Conservation (phyloP, 2,113 vertebrate species). For the Zeus faber region DNA sequence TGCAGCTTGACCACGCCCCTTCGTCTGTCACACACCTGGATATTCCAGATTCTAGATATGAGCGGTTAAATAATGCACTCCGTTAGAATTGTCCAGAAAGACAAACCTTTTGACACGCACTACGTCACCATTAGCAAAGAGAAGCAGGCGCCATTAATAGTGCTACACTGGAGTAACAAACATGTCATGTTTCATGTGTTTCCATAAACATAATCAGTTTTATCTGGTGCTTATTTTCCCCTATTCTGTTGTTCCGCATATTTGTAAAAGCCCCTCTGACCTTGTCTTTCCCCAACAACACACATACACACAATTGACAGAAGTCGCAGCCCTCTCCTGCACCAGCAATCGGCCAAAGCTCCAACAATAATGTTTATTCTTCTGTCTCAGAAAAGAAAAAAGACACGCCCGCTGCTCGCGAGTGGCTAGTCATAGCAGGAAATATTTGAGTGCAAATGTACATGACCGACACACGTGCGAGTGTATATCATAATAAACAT, state of each 20-base stretch:
- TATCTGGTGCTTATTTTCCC: constrained; percentile 11
- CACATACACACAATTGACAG: constrained; percentile 4
- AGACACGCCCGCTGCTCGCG: constrained; percentile 43
- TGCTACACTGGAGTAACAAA: too few species aligned
- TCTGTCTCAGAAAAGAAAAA: constrained; percentile 65
- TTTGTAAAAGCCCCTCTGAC: too few species aligned
- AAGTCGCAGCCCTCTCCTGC: constrained; percentile 45
- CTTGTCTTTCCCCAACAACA: too few species aligned
- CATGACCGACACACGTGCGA: constrained; percentile 37
- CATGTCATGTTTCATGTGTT: constrained; percentile 3
- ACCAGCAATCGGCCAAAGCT: constrained; percentile 43
- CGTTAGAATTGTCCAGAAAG: too few species aligned
- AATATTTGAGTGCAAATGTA: constrained; percentile 53
- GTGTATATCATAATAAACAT: background rate
- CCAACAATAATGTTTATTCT: constrained; percentile 73
- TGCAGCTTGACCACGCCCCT: too few species aligned
- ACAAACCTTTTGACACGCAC: too few species aligned
- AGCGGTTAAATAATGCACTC: too few species aligned
- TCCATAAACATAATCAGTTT: constrained; percentile 9
- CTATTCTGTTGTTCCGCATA: constrained; percentile 13
- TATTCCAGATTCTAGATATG: too few species aligned
- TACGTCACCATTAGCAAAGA: too few species aligned
- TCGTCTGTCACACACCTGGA: too few species aligned
- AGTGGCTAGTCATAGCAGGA: constrained; percentile 71
- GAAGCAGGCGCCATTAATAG: too few species aligned